These are phyloP conservation scores for Agonopterix subpropinquella DNA, from an alignment of 2,888 invertebrate genomes.

Conservation along the genomic window DNA sequence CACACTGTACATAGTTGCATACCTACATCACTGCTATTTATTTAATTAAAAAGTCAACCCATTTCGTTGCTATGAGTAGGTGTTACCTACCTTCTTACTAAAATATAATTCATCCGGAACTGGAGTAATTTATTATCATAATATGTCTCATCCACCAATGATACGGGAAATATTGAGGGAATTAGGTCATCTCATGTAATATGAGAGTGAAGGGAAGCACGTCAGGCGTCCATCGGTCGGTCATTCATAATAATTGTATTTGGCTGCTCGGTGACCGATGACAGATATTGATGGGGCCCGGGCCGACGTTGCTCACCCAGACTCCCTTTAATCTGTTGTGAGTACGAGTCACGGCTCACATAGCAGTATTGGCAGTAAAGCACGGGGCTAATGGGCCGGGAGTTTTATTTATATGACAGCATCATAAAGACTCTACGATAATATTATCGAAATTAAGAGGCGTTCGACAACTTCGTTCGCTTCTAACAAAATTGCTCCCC, in stretches of 20 bases:
- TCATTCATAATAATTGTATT: slow-evolving; percentile 63
- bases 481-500: slow-evolving; percentile 17
- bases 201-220: slow-evolving; percentile 41
- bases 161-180: slow-evolving; percentile 30
- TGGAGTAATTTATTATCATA: no score
- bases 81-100: no score
- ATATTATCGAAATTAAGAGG: slow-evolving; percentile 53
- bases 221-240: slow-evolving; percentile 40
- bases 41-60: no score
- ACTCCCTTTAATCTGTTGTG: slow-evolving; percentile 27
- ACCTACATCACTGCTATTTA: no score
- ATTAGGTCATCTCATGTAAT: slow-evolving; percentile 59
- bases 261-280: slow-evolving; percentile 60
- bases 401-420: slow-evolving; percentile 62
- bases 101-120: no score
- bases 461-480: slow-evolving; percentile 33
- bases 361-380: slow-evolving; percentile 16
- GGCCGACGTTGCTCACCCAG: slow-evolving; percentile 36
- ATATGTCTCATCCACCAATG: slow-evolving; percentile 11
- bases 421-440: slow-evolving; percentile 48
- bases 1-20: no score
- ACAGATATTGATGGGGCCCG: slow-evolving; percentile 66
- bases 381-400: slow-evolving; percentile 45
- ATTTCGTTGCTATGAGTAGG: no score
- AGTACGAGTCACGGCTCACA: not conserved